Base-by-base conservation (phyloP, 2,888 invertebrate species). In the Cosmia pyralina region DNA sequence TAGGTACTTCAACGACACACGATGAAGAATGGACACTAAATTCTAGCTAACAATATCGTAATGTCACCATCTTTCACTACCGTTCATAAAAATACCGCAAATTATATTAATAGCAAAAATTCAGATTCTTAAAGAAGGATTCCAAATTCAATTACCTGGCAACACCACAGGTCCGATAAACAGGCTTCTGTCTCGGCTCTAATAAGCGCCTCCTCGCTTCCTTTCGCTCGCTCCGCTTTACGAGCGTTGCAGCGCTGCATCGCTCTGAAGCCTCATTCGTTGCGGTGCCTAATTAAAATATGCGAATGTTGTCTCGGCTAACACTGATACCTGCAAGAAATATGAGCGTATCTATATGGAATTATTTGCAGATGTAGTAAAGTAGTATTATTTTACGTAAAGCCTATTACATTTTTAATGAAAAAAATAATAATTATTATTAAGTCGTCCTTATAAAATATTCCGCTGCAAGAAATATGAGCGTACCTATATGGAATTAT, bases 271-370 rank as follows among this genome's bases (percentile, higher is more conserved):
- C 77, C 83, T 82, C 85, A 92, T 94, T 94, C 88, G 94, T 85
- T 82, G 79, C 90, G 91, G 90, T 82, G 70, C 83, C 93, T 93
- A 92, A 94, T 94, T 94, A 94, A 93, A 92, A 91, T 81, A 71
- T 69, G 79, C 84, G 60, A 73, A 76, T 81, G 86, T 87, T 90
- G 89, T 89, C 89, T 90, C 72, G 83, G 81, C 78, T 58, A 66
- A 58, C 64, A 58, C 72, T 62, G 60, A 73, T 79, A 82, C 81
- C 81, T 84, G 81, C 82, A 68, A 60, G 84, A 66, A 83, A 83
- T 71, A 58, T 55, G 53, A 66, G 41, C 8, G 41, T 17, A 55
- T 11, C 2, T 28, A 15, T 17, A 11, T 34, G 34, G 17, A 46
- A 64, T 53, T 50, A 44, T 64, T 53, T 79, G 50, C n/a, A 1